Conservation (phyloP, 2,797 vertebrate genomes). For the Semotilus atromaculatus region DNA sequence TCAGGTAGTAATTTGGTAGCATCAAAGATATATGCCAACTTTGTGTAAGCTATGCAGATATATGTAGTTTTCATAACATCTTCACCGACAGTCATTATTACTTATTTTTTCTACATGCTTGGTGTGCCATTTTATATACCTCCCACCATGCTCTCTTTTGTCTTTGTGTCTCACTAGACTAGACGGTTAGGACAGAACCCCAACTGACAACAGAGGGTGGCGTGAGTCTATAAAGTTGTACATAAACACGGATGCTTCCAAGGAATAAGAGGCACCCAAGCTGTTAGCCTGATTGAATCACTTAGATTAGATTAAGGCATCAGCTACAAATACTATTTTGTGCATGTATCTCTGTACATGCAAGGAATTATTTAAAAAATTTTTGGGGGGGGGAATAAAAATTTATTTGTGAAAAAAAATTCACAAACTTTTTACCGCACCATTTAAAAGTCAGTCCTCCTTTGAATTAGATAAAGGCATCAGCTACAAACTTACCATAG, state of each 20-base stretch:
- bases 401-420: no score
- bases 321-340: neutral
- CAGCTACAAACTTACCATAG: neutral
- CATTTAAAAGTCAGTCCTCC: no score
- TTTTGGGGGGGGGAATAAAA: no score
- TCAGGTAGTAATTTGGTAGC: neutral
- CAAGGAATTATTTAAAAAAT: neutral
- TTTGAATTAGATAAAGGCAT: no score
- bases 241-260: neutral
- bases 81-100: neutral
- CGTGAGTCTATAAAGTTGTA: slow-evolving; percentile 2
- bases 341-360: neutral
- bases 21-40: slow-evolving; percentile 1
- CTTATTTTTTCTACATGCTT: neutral
- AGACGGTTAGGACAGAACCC: neutral
- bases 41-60: neutral
- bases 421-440: no score
- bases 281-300: neutral
- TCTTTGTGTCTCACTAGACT: neutral
- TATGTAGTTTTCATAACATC: neutral
- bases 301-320: neutral
- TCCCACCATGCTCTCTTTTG: neutral
- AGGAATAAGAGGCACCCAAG: neutral
- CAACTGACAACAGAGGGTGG: neutral
- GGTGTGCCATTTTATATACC: neutral